Conservation (phyloP, 1,140 invertebrate species). For the Saccostrea echinata region DNA sequence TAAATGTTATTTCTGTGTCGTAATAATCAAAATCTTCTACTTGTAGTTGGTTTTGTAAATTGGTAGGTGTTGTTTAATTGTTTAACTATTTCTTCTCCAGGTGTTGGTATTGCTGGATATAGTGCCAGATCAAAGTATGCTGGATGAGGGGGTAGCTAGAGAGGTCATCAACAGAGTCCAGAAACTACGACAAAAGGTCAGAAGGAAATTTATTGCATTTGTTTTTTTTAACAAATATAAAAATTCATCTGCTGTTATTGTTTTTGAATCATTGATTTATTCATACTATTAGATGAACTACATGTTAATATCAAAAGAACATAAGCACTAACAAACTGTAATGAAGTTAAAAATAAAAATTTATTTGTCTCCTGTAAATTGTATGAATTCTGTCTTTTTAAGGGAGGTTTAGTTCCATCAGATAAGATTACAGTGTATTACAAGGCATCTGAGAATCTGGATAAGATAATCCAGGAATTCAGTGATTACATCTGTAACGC, state of each 20-base stretch:
- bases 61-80: background rate
- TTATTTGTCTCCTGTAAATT: no score
- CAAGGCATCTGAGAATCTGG: slow-evolving; percentile 77
- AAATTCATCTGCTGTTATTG: no score
- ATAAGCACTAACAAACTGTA: no score
- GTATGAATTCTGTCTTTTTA: slow-evolving; percentile 34
- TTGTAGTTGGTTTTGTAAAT: background rate
- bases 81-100: slow-evolving; percentile 58
- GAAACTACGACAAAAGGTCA: slow-evolving; percentile 94
- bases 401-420: slow-evolving; percentile 93
- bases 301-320: no score
- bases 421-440: slow-evolving; percentile 94
- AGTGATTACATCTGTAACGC: slow-evolving; percentile 80
- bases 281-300: no score
- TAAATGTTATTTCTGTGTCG: background rate
- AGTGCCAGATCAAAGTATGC: slow-evolving; percentile 90
- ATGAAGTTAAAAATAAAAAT: no score
- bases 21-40: background rate
- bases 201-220: background rate
- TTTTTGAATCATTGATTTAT: no score
- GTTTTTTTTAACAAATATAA: background rate
- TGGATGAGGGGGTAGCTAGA: slow-evolving; percentile 89
- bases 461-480: slow-evolving; percentile 71
- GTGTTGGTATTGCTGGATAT: slow-evolving; percentile 82
- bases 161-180: slow-evolving; percentile 98